Evolutionary conservation across 2,113 vertebrate species (phyloP).

Genomic region (Cryptotis parvus): DNA sequence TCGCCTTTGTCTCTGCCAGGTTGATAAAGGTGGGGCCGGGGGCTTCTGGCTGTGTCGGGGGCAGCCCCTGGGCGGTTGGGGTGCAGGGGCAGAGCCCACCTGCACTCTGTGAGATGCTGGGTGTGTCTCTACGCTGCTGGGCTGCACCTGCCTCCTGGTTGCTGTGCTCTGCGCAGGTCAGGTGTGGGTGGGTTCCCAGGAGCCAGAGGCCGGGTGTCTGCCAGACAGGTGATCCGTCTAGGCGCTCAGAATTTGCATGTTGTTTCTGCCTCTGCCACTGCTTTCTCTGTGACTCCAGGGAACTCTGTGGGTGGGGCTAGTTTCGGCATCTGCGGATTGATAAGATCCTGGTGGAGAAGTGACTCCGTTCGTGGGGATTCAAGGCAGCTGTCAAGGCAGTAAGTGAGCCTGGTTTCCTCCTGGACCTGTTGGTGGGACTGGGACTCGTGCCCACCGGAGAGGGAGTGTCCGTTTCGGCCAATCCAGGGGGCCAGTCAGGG

Average conservation of each 20-base stretch:
- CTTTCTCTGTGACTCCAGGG: conserved; percentile 59
- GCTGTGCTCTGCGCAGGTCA: not conserved
- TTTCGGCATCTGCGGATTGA: conserved; percentile 53
- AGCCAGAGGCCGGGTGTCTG: not conserved
- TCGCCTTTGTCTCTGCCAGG: too few species aligned
- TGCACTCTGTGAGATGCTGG: too few species aligned
- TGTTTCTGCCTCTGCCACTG: conserved; percentile 40
- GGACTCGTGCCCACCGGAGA: not conserved
- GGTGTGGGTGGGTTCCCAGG: not conserved
- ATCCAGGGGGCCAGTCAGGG: not conserved
- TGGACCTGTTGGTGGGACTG: too few species aligned
- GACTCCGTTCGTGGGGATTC: not conserved
- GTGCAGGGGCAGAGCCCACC: too few species aligned
- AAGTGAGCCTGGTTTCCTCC: not conserved
- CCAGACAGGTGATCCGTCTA: conserved; percentile 42
- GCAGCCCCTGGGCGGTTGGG: too few species aligned
- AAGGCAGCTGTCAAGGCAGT: not conserved
- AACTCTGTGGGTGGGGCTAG: conserved; percentile 27
- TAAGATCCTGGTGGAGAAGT: not conserved
- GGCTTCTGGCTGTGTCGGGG: too few species aligned
- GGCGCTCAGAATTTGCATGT: conserved; percentile 47
- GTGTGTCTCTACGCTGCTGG: too few species aligned
- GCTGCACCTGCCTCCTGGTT: not conserved
- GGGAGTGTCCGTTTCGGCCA: not conserved
- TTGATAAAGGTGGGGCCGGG: too few species aligned